Conservation (phyloP, 2,113 vertebrate species). For the Anarhynchus alexandrinus region DNA sequence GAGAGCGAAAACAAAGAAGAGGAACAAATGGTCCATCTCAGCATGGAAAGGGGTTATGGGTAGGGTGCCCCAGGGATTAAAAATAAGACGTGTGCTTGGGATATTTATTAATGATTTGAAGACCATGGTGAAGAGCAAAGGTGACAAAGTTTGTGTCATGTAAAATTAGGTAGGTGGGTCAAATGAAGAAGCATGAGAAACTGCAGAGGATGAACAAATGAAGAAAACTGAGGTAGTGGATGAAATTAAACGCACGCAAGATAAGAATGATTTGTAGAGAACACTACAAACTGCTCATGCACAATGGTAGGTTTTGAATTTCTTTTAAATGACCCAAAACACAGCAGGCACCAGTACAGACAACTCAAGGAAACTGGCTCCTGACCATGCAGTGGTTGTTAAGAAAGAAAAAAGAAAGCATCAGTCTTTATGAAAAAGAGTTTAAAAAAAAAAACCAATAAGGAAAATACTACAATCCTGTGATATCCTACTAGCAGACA, state of each 20-base stretch:
- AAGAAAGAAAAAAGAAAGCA: not conserved
- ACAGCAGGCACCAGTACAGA: not conserved
- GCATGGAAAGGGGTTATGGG: constrained; percentile 20
- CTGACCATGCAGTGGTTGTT: not conserved
- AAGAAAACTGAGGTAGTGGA: not conserved
- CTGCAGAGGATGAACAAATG: not conserved
- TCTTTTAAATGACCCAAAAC: not conserved
- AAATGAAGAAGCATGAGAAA: not conserved
- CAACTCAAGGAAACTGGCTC: not conserved
- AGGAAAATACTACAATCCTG: not conserved
- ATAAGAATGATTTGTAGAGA: not conserved
- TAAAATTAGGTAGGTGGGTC: constrained; percentile 31
- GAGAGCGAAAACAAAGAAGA: constrained; percentile 24
- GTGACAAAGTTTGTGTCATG: constrained; percentile 44
- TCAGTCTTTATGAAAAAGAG: not conserved
- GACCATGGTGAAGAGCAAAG: not conserved
- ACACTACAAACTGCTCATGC: not conserved
- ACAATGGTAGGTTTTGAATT: not conserved
- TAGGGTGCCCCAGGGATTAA: constrained; percentile 18
- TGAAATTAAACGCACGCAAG: not conserved
- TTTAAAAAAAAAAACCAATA: not conserved
- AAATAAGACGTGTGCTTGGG: not conserved
- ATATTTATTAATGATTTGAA: constrained; percentile 59
- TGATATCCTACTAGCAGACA: not conserved
- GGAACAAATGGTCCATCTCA: constrained; percentile 48